A percentile compares a stretch with the other conserved stretches of the same genome.
Conservation (phyloP, 2,888 invertebrate genomes). For the Melanostoma scalare region DNA sequence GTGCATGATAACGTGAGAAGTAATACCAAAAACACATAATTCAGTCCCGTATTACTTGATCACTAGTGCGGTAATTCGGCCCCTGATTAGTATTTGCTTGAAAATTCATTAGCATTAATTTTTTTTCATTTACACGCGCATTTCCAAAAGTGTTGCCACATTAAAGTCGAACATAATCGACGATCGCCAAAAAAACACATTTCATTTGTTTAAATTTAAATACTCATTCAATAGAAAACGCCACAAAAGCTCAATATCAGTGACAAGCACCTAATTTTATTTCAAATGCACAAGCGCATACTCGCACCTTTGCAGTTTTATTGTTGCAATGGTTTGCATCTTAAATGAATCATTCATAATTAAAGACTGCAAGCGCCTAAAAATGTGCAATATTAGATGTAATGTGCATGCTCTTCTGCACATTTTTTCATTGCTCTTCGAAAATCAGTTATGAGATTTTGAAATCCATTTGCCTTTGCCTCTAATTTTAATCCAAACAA, state of each 20-base stretch:
- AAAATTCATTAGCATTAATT: no score
- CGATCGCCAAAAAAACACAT: no score
- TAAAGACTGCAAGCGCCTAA: conserved; percentile 37
- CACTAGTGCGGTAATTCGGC: no score
- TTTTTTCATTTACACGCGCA: no score
- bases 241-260: conserved; percentile 45
- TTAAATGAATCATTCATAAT: conserved; percentile 18
- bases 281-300: conserved; percentile 55
- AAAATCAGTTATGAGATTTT: neutral
- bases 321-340: conserved; percentile 61
- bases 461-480: neutral
- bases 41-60: no score
- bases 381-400: conserved; percentile 55
- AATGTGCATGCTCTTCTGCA: conserved; percentile 14
- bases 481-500: neutral
- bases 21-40: no score
- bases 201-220: no score
- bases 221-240: neutral
- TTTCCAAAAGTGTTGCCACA: no score
- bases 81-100: no score
- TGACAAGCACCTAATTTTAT: conserved; percentile 42
- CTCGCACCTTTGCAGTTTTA: conserved; percentile 40
- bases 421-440: neutral
- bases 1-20: no score
- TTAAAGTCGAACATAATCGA: no score